These are phyloP conservation scores for Huso huso DNA, from an alignment of 2,797 vertebrate genomes.

Conservation along the genomic window DNA sequence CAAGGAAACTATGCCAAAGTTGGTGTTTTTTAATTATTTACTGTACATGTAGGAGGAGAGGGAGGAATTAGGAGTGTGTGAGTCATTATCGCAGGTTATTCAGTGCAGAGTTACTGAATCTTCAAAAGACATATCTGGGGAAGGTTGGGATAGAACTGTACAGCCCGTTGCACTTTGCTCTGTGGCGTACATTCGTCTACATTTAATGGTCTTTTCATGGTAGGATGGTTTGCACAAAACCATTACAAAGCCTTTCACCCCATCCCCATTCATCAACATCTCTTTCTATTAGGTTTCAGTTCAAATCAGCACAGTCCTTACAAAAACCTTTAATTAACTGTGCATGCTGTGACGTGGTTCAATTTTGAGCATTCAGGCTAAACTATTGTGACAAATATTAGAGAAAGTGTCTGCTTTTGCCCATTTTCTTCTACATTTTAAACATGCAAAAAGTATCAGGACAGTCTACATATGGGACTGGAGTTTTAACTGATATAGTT, in stretches of 20 bases:
- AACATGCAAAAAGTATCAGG: constrained; percentile 5
- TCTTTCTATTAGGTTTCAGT: too few relatives aligned
- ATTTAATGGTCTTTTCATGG: too few relatives aligned
- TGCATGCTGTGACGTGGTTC: too few relatives aligned
- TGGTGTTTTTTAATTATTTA: neutral
- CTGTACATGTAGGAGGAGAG: neutral
- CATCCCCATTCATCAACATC: too few relatives aligned
- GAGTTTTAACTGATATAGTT: neutral
- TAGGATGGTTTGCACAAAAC: too few relatives aligned
- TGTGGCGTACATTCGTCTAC: too few relatives aligned
- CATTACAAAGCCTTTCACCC: too few relatives aligned
- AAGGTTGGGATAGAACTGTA: constrained; percentile 2
- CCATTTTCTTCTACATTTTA: constrained; percentile 4
- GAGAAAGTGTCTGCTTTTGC: too few relatives aligned
- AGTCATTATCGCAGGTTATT: constrained; percentile 6
- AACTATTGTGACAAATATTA: too few relatives aligned
- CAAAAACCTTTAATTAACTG: too few relatives aligned
- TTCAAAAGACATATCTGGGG: constrained; percentile 11
- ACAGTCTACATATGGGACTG: neutral
- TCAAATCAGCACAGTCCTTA: too few relatives aligned
- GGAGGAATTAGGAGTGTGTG: neutral
- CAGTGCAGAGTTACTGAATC: constrained; percentile 1
- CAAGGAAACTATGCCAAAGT: constrained; percentile 14
- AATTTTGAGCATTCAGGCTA: too few relatives aligned
- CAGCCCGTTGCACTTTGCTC: neutral